Conservation (phyloP, 2,113 vertebrate species). For the Phrynocephalus versicolor region DNA sequence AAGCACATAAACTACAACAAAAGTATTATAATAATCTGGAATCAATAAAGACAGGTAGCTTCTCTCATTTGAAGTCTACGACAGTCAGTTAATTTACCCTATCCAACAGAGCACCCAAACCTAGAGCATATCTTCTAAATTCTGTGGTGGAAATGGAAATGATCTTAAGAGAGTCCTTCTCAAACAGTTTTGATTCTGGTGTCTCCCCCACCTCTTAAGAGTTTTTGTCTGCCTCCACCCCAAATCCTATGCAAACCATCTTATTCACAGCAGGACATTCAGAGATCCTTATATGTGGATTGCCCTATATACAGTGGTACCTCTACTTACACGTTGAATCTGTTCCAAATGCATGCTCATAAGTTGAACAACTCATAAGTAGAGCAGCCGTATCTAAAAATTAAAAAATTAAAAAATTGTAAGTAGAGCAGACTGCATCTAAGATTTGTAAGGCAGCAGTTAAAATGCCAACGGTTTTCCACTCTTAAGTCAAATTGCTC, state of each 20-base stretch:
- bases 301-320: no score
- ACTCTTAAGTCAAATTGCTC: no score
- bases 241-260: background rate
- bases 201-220: background rate
- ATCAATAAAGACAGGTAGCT: background rate
- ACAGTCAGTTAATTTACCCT: background rate
- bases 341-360: no score
- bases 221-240: background rate
- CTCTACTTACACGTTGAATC: no score
- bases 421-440: no score
- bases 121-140: background rate
- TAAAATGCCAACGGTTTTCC: no score
- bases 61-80: background rate
- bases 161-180: background rate
- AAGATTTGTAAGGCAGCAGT: no score
- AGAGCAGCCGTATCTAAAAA: no score
- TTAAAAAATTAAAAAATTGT: no score
- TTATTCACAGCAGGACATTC: background rate
- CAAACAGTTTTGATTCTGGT: background rate
- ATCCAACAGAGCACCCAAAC: background rate
- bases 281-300: background rate
- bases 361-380: no score
- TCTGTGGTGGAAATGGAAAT: background rate
- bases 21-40: background rate
- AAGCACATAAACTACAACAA: background rate